phyloP scores from a whole-genome alignment of 1,140 invertebrate species.

The Manduca sexta region DNA sequence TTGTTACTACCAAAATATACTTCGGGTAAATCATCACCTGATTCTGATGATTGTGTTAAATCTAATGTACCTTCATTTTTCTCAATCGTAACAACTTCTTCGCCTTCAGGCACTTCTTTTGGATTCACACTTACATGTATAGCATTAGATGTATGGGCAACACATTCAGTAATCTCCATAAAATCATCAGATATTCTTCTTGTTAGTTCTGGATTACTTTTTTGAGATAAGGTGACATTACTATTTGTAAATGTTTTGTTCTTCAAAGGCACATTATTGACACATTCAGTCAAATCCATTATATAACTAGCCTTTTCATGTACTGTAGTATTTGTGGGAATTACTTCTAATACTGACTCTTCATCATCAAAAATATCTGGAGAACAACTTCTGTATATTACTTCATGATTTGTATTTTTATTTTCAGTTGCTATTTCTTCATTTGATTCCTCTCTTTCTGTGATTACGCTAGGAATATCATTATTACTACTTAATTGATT shows the following conservation, averaged over 20 bases:
- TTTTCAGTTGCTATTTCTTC: neutral
- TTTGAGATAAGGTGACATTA: constrained; percentile 13
- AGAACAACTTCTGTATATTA: constrained; percentile 46
- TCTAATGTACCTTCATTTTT: constrained; percentile 16
- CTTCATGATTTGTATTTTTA: neutral
- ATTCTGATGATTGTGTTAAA: constrained; percentile 33
- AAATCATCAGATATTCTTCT: constrained; percentile 49
- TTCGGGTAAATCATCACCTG: constrained; percentile 14
- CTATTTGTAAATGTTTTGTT: neutral
- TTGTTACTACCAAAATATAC: constrained; percentile 16
- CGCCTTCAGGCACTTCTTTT: constrained; percentile 11
- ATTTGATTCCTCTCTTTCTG: neutral
- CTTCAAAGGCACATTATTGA: constrained; percentile 13
- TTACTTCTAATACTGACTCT: constrained; percentile 11
- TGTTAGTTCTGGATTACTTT: constrained; percentile 18
- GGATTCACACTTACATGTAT: constrained; percentile 26
- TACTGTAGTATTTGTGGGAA: neutral
- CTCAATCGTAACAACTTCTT: neutral
- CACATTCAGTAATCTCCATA: constrained; percentile 59
- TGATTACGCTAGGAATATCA: too few species aligned
- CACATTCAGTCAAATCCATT: constrained; percentile 56
- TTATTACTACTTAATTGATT: neutral
- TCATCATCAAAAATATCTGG: constrained; percentile 74
- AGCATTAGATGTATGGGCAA: too few species aligned
- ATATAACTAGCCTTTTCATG: constrained; percentile 20